Base-by-base conservation (phyloP, 2,888 invertebrate genomes). In the Lomographa bimaculata region DNA sequence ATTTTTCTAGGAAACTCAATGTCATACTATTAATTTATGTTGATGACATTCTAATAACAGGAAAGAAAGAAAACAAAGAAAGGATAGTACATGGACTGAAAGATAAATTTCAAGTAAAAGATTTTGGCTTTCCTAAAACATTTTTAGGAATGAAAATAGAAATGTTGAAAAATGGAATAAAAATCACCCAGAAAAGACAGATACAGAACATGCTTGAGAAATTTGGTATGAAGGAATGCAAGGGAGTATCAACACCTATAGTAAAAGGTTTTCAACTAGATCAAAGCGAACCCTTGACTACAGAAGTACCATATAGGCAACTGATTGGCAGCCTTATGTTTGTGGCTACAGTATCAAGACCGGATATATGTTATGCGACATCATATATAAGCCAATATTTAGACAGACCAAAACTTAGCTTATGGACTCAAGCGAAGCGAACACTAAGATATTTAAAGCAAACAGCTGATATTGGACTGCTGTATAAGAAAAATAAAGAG, bases 81-180 rank as follows among this genome's bases (percentile, higher is more conserved):
- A n/a, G n/a, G 18, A 1, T 7, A 3, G n/a, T 43, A 11, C 24
- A 28, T 10, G 7, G n/a, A n/a, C n/a, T n/a, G n/a, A n/a, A n/a
- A n/a, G n/a, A 26, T 5, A 32, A 37, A 43, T 43, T 43, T 33
- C 10, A 37, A 7, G 17, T 21, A 5, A 43, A 43, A 19, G 27
- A 37, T 21, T 26, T 43, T 20, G 42, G 42, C 7, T 14, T n/a
- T 5, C 24, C 17, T n/a, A 24, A 28, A n/a, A 7, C 8, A 12
- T 37, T 37, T 17, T 19, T 43, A 5, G 43, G 37, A 8, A 43
- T 37, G 43, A 37, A 43, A 43, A 37, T 43, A 21, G 14, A 40
- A 7, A 28, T 18, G 6, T 23, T 10, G 5, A 12, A 26, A 14
- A 18, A 39, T 33, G 7, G 9, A n/a, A 5, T 42, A 6, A 42